Evolutionary conservation across 2,888 invertebrate species (phyloP).

Genomic region (Melitaea athalia): DNA sequence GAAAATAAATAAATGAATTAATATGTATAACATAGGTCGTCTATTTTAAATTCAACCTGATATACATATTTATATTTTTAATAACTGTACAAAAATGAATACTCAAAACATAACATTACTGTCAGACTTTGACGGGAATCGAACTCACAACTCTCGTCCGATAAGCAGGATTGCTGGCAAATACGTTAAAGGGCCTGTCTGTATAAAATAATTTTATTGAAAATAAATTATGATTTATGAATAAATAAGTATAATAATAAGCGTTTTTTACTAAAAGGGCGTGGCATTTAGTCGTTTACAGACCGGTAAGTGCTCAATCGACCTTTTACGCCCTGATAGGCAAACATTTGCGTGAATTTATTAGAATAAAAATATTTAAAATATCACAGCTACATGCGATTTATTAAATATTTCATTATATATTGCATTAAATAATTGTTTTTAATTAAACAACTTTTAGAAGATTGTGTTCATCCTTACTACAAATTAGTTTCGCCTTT

Average conservation of each 20-base stretch:
- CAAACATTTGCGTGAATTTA: constrained; percentile 18
- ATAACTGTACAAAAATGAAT: too few relatives aligned
- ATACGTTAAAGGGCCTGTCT: too few relatives aligned
- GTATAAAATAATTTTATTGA: not conserved
- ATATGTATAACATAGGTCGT: too few relatives aligned
- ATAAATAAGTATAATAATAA: not conserved
- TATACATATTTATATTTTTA: too few relatives aligned
- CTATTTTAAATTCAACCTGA: too few relatives aligned
- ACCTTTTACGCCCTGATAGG: constrained; percentile 42
- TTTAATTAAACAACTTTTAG: not conserved
- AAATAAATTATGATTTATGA: not conserved
- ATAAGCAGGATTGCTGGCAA: too few relatives aligned
- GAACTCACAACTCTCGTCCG: too few relatives aligned
- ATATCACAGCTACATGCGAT: not conserved
- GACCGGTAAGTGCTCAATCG: constrained; percentile 50
- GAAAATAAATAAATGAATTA: too few relatives aligned
- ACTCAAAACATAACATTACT: too few relatives aligned
- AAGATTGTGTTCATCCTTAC: not conserved
- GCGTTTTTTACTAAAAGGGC: constrained; percentile 46
- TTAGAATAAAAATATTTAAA: constrained; percentile 11
- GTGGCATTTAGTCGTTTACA: constrained; percentile 53
- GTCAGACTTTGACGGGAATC: too few relatives aligned
- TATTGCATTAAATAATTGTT: not conserved
- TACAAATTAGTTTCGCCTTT: too few relatives aligned
- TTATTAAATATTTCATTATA: not conserved